A percentile compares a stretch with the other conserved stretches of the same genome.
Conservation (phyloP, 2,797 vertebrate species). For the Alexandromys oeconomus region DNA sequence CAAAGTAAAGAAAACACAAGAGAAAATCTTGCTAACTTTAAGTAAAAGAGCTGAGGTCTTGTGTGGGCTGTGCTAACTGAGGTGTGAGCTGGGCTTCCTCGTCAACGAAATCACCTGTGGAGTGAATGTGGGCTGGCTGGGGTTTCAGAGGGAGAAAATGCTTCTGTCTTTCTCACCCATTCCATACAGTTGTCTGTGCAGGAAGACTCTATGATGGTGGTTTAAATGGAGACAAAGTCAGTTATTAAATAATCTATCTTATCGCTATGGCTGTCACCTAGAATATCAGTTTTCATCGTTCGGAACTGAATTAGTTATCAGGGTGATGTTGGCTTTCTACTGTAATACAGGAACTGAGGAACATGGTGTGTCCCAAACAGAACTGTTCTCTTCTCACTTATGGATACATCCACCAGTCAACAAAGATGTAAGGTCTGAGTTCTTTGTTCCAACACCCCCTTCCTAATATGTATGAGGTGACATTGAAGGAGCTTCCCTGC, state of each 20-base stretch:
- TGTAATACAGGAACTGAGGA: constrained; percentile 15
- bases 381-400: constrained; percentile 54
- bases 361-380: not conserved
- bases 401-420: not conserved
- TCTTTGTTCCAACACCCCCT: not conserved
- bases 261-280: not conserved
- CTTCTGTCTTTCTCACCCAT: not conserved
- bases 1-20: constrained; percentile 43
- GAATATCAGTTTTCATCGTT: not conserved
- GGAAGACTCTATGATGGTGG: not conserved
- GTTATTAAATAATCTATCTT: not conserved
- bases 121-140: not conserved
- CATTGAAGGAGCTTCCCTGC: constrained; percentile 83
- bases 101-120: not conserved
- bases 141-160: not conserved
- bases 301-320: constrained; percentile 3
- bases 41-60: constrained; percentile 55
- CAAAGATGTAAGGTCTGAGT: constrained; percentile 40
- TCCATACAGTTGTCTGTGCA: not conserved
- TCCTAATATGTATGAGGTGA: constrained; percentile 69
- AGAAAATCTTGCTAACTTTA: constrained; percentile 49
- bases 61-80: not conserved
- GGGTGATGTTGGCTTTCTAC: not conserved
- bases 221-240: constrained; percentile 7
- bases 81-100: not conserved